Base-by-base conservation (phyloP, 2,113 vertebrate species). In the Sylvietta virens region DNA sequence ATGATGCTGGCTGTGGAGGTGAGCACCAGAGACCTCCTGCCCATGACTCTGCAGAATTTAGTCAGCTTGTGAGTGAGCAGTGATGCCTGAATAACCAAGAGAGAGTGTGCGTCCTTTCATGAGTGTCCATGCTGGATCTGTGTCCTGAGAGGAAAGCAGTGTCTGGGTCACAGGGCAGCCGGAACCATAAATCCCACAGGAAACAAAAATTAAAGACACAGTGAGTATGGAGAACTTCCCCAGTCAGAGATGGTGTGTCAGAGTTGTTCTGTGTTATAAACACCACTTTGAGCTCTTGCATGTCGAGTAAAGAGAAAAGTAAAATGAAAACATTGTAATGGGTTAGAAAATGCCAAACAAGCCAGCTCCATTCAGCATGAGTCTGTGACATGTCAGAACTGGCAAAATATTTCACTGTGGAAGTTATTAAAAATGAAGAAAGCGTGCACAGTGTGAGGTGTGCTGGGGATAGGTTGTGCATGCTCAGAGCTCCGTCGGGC, bases 71-170 rank as follows among this genome's bases (percentile, higher is more conserved):
- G 53, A 31, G 77, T 12, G 35, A 57, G 19, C 23, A 45, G 51
- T 3, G 2, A 2, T 9, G 47, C 11, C 1, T 3, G 39, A 57
- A 57, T 19, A 30, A 40, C 69, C 40, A 5, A 35, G 44, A 40
- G 40, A 42, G 57, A 76, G 5, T 0, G 0, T 15, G 35, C 6
- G 1, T 44, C 26, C 35, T 65, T 31, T 27, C 23, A 20, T 6
- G 19, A 69, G 33, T 17, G 1, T 21, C 72, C 35, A 10, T 33
- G 18, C 11, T 11, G 6, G 40, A 45, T 19, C 57, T 76, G 4
- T 35, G 26, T 60, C 76, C 20, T 33, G 28, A 33, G 0, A 10
- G 60, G 54, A 77, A 39, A 73, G 30, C 67, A 24, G 1, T 16
- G 40, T 12, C 56, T 0, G 3, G 69, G 27, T 56, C 35, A 64